Evolutionary conservation across 2,797 vertebrate species (phyloP).

Genomic region (Mastacembelus armatus): DNA sequence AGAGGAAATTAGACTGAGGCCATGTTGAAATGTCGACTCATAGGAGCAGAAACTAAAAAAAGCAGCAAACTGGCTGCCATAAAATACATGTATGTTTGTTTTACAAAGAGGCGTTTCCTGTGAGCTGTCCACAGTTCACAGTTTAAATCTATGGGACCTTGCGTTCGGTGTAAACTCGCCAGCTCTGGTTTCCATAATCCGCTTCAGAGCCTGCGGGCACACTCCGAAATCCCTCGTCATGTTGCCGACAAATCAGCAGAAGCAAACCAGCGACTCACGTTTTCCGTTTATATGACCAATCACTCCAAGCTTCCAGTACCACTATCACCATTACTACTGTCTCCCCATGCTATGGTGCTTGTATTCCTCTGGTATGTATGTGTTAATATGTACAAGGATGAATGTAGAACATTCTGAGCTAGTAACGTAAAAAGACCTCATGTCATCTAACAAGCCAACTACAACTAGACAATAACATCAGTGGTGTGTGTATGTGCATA

Average conservation of each 20-base stretch:
- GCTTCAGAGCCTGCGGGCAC: slow-evolving; percentile 50
- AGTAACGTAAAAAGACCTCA: not conserved
- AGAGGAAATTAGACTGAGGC: slow-evolving; percentile 73
- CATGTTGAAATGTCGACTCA: slow-evolving; percentile 79
- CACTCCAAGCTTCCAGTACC: slow-evolving; percentile 24
- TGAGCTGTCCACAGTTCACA: slow-evolving; percentile 75
- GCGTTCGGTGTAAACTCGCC: slow-evolving; percentile 65
- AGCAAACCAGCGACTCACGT: slow-evolving; percentile 4
- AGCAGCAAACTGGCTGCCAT: slow-evolving; percentile 71
- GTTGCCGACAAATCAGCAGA: slow-evolving; percentile 26
- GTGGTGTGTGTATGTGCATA: not conserved
- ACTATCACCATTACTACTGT: slow-evolving; percentile 10
- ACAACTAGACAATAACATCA: slow-evolving; percentile 8
- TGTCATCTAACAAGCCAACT: not conserved
- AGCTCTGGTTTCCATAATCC: slow-evolving; percentile 77
- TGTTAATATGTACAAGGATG: not conserved
- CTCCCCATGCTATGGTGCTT: not conserved
- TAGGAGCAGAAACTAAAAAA: slow-evolving; percentile 74
- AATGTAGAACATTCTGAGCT: too few species aligned
- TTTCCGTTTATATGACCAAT: slow-evolving; percentile 19
- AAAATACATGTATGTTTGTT: slow-evolving; percentile 80
- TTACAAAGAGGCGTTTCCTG: slow-evolving; percentile 81
- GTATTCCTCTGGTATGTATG: slow-evolving; percentile 16
- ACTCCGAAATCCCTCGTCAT: slow-evolving; percentile 10
- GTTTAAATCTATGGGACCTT: slow-evolving; percentile 56